Evolutionary conservation across 1,140 invertebrate species (phyloP).

Genomic region (Cardiocondyla obscurior): DNA sequence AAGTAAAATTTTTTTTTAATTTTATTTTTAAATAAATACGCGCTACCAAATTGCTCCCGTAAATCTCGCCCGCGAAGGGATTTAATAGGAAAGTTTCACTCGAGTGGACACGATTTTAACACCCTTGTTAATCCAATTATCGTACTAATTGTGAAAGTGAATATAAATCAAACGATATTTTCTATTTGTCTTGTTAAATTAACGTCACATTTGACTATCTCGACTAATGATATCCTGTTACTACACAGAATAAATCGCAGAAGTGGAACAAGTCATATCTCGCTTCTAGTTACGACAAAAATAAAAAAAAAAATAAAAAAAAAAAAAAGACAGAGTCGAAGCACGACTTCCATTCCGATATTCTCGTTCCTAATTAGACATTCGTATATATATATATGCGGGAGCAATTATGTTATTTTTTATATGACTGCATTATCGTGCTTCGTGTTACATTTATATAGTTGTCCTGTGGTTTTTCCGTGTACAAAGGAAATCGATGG

Average conservation of each 20-base stretch:
- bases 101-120: slow-evolving; percentile 10
- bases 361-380: slow-evolving; percentile 14
- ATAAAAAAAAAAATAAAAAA: too few species aligned
- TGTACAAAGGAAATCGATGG: slow-evolving; percentile 31
- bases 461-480: background rate
- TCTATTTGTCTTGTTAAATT: background rate
- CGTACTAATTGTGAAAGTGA: slow-evolving; percentile 34
- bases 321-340: background rate
- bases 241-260: background rate
- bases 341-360: background rate
- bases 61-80: background rate
- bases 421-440: background rate
- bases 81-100: slow-evolving; percentile 16
- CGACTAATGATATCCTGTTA: background rate
- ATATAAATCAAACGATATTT: background rate
- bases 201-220: background rate
- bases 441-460: slow-evolving; percentile 17
- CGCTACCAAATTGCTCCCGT: background rate
- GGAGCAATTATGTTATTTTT: background rate
- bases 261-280: background rate
- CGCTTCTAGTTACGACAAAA: background rate
- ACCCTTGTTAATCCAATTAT: slow-evolving; percentile 52
- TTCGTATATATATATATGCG: background rate
- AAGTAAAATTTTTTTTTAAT: too few species aligned
- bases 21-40: background rate